These are phyloP conservation scores for Drosophila buzzatii DNA, from an alignment of 2,888 invertebrate genomes.

Conservation along the genomic window DNA sequence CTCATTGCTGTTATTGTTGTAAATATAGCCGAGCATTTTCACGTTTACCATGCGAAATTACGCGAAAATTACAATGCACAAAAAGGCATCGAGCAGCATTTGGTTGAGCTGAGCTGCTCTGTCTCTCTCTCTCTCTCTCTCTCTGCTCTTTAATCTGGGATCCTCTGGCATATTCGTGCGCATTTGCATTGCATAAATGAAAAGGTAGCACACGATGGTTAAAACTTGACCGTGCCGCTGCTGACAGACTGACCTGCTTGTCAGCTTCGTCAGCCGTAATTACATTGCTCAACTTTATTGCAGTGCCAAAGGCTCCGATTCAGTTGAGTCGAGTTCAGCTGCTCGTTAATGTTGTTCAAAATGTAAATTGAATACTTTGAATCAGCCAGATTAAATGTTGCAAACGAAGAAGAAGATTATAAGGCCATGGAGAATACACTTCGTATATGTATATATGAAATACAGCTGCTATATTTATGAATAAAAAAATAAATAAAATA, in stretches of 20 bases:
- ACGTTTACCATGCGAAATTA: constrained; percentile 72
- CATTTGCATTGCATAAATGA: constrained; percentile 48
- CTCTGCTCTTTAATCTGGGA: constrained; percentile 28
- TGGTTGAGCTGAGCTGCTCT: constrained; percentile 15
- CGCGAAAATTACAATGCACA: constrained; percentile 77
- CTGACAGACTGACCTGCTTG: constrained; percentile 38
- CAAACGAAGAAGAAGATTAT: not conserved
- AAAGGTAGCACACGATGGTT: constrained; percentile 4
- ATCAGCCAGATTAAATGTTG: constrained; percentile 2
- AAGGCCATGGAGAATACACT: not conserved
- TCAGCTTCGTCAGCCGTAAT: constrained; percentile 53
- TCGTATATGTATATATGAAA: too few species aligned
- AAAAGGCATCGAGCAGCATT: constrained; percentile 47
- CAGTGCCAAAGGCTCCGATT: constrained; percentile 8
- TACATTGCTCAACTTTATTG: constrained; percentile 59
- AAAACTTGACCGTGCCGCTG: constrained; percentile 1
- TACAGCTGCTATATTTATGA: too few species aligned
- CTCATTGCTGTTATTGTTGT: constrained; percentile 19
- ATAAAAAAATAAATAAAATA: too few species aligned
- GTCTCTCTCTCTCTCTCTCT: too few species aligned
- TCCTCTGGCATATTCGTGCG: constrained; percentile 18
- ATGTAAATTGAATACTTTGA: constrained; percentile 49
- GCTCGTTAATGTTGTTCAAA: constrained; percentile 49
- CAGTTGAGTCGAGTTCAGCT: constrained; percentile 19
- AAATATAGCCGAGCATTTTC: constrained; percentile 57